Conservation (phyloP, 2,888 invertebrate species). For the Agapostemon virescens region DNA sequence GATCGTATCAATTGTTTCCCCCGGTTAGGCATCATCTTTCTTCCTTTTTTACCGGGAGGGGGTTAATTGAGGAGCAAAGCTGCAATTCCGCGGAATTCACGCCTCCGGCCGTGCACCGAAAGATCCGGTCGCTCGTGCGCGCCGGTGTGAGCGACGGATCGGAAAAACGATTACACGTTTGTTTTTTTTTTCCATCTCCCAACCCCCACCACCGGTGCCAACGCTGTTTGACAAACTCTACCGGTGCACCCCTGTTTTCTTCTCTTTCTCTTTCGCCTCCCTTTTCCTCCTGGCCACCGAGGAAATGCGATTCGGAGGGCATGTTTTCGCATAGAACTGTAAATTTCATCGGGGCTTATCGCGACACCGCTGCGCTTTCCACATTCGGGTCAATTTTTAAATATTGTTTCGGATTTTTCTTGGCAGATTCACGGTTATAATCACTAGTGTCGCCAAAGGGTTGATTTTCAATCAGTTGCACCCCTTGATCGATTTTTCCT, state of each 20-base stretch:
- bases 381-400: neutral
- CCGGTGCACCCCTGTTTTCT: slow-evolving; percentile 6
- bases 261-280: neutral
- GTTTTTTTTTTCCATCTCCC: neutral
- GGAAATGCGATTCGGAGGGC: neutral
- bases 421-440: too few species aligned
- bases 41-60: slow-evolving; percentile 39
- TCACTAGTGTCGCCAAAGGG: too few species aligned
- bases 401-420: neutral
- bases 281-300: neutral
- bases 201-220: too few species aligned
- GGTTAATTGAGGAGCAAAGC: slow-evolving; percentile 70
- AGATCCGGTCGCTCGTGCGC: slow-evolving; percentile 20
- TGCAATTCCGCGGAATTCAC: slow-evolving; percentile 66
- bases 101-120: slow-evolving; percentile 52
- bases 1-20: slow-evolving; percentile 75
- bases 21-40: slow-evolving; percentile 64
- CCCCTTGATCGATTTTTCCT: too few species aligned
- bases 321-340: neutral
- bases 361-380: neutral
- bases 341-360: neutral
- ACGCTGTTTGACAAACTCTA: slow-evolving; percentile 26
- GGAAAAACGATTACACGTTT: slow-evolving; percentile 3
- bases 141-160: slow-evolving; percentile 35
- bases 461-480: too few species aligned